These are phyloP conservation scores for Sitobion miscanthi DNA, from an alignment of 1,140 invertebrate genomes.

Conservation along the genomic window DNA sequence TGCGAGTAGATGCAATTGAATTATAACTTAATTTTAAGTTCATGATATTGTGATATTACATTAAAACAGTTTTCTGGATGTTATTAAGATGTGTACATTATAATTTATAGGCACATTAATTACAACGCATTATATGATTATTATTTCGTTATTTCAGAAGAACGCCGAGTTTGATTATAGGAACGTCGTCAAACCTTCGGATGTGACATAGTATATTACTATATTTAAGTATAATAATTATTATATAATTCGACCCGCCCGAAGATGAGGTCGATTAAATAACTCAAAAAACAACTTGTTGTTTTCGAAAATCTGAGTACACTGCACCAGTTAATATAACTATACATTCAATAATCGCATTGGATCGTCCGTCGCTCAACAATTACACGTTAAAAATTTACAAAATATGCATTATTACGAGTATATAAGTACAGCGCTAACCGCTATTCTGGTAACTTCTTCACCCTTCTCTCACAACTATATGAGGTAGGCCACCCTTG, in stretches of 20 bases:
- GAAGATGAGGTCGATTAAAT: neutral
- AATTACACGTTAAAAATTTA: neutral
- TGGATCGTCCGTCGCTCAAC: neutral
- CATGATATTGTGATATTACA: neutral
- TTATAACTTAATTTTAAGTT: too few species aligned
- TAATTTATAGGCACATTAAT: too few species aligned
- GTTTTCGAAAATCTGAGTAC: neutral
- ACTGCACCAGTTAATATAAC: neutral
- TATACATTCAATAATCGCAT: neutral
- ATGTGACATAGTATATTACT: neutral
- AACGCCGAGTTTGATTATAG: neutral
- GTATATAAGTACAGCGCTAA: neutral
- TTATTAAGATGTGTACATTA: neutral
- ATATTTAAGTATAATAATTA: neutral
- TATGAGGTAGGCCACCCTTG: neutral
- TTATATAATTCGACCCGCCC: neutral
- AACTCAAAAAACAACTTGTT: neutral
- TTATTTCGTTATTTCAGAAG: neutral
- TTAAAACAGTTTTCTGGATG: neutral
- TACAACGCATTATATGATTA: neutral
- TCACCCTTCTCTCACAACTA: neutral
- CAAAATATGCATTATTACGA: neutral
- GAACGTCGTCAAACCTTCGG: neutral
- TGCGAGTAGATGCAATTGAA: too few species aligned
- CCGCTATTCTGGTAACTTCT: neutral